Percentiles rank a stretch among this genome's conserved stretches.
Conservation (phyloP, 2,888 invertebrate species). For the Nematopogon swammerdamellus region DNA sequence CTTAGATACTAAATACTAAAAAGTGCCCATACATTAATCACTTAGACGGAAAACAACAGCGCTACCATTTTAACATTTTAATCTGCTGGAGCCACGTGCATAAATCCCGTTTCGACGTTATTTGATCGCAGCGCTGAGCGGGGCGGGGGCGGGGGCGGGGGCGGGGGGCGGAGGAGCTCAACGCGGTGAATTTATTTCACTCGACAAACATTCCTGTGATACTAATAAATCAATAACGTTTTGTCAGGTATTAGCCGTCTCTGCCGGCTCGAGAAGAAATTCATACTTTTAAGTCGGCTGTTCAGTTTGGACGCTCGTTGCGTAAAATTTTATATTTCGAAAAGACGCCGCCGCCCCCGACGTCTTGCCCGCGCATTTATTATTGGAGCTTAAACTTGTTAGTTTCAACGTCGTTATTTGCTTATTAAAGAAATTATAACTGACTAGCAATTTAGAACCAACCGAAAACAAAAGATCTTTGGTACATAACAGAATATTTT, state of each 20-base stretch:
- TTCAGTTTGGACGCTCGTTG: no score
- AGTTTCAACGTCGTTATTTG: no score
- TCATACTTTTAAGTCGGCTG: no score
- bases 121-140: not conserved
- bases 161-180: not conserved
- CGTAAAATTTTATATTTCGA: not conserved
- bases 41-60: not conserved
- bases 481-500: no score
- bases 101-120: not conserved
- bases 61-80: no score
- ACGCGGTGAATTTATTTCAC: conserved; percentile 21
- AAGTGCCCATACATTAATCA: not conserved
- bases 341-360: no score
- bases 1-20: no score
- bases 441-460: no score
- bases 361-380: no score
- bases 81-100: not conserved
- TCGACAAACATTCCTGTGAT: conserved; percentile 21
- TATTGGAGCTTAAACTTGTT: no score
- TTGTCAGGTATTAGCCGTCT: conserved; percentile 36
- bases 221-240: conserved; percentile 29
- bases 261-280: conserved; percentile 15
- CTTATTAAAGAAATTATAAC: no score
- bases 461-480: no score
- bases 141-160: conserved; percentile 1